These are phyloP conservation scores for Apodemia duryi DNA, from an alignment of 2,888 invertebrate species.

Conservation along the genomic window DNA sequence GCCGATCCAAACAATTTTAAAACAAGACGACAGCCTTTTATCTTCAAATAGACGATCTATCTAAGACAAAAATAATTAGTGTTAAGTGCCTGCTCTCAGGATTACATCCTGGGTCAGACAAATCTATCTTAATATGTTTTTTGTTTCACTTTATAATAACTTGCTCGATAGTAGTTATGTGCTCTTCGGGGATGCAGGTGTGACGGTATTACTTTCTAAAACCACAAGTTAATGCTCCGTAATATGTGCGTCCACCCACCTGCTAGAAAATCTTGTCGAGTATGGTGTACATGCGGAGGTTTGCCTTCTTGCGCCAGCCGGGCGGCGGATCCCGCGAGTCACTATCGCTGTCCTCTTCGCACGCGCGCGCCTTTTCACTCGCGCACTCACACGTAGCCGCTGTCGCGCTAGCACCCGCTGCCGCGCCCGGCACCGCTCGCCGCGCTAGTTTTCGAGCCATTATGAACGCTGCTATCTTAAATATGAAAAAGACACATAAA, in stretches of 20 bases:
- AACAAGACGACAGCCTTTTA: too few species aligned
- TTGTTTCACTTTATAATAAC: too few species aligned
- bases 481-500: slow-evolving; percentile 13
- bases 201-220: too few species aligned
- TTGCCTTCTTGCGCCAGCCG: slow-evolving; percentile 67
- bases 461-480: slow-evolving; percentile 58
- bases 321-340: slow-evolving; percentile 44
- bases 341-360: slow-evolving; percentile 33
- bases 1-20: too few species aligned
- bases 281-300: slow-evolving; percentile 72
- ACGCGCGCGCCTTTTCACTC: slow-evolving; percentile 27
- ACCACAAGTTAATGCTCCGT: slow-evolving; percentile 9
- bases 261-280: slow-evolving; percentile 77
- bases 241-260: slow-evolving; percentile 37
- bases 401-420: slow-evolving; percentile 29
- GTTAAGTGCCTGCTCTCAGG: too few species aligned
- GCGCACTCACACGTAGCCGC: slow-evolving; percentile 30
- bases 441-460: slow-evolving; percentile 55
- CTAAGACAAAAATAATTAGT: too few species aligned
- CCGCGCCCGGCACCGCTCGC: slow-evolving; percentile 31
- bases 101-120: too few species aligned
- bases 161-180: too few species aligned
- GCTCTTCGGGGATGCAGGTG: too few species aligned
- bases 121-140: too few species aligned
- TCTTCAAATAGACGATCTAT: too few species aligned